phyloP scores from a whole-genome alignment of 2,797 vertebrate genomes.

The Vespertilio murinus region DNA sequence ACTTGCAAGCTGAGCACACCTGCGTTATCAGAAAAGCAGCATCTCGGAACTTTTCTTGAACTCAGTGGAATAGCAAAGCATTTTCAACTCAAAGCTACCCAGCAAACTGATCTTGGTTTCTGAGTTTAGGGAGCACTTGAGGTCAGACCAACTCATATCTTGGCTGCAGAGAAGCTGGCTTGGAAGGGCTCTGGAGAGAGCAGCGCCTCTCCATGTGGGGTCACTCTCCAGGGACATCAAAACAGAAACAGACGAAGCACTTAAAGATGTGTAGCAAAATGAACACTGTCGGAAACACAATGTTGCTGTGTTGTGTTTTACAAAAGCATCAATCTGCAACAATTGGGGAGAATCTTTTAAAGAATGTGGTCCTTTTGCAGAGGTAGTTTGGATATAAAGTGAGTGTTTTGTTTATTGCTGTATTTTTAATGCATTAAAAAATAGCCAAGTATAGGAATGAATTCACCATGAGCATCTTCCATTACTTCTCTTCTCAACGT shows the following conservation, averaged over 20 bases:
- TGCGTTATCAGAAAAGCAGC: constrained; percentile 70
- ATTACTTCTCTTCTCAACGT: background rate
- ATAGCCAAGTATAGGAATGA: background rate
- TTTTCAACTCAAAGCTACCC: constrained; percentile 58
- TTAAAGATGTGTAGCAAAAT: background rate
- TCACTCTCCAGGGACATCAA: background rate
- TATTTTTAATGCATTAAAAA: too few relatives aligned
- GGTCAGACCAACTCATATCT: constrained; percentile 5
- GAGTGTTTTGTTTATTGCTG: too few relatives aligned
- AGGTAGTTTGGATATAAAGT: background rate
- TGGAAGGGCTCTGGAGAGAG: background rate
- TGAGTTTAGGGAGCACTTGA: constrained; percentile 23
- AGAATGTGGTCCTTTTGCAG: background rate
- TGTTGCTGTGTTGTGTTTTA: background rate
- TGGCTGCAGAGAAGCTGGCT: background rate
- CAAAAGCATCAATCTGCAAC: background rate
- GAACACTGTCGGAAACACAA: background rate
- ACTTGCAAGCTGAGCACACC: constrained; percentile 75
- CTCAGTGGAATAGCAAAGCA: constrained; percentile 59
- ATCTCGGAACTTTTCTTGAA: constrained; percentile 67
- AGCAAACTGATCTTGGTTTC: constrained; percentile 46
- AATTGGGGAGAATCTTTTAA: background rate
- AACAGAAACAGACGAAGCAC: background rate
- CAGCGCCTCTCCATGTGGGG: background rate
- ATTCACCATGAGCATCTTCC: background rate